phyloP scores from a whole-genome alignment of 1,140 invertebrate species.

The Colletes gigas region DNA sequence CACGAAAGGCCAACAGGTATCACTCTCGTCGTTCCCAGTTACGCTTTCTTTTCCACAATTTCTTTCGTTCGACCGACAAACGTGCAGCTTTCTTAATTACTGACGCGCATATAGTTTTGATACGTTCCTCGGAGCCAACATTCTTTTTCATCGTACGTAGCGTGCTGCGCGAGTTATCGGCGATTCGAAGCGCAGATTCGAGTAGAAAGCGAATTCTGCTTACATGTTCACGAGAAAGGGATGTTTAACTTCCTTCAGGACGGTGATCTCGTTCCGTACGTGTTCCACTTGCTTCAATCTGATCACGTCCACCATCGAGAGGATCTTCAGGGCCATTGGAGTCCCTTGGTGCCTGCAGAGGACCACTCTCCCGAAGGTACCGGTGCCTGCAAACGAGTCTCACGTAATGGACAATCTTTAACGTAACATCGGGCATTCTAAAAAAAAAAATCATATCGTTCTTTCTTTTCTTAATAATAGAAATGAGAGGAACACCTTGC shows the following conservation, averaged over 20 bases:
- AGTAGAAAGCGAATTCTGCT: slow-evolving; percentile 76
- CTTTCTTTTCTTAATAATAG: too few relatives aligned
- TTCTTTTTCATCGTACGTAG: not conserved
- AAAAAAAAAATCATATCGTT: too few relatives aligned
- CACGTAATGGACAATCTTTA: too few relatives aligned
- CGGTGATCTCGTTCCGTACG: slow-evolving; percentile 96
- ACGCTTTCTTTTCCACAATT: slow-evolving; percentile 45
- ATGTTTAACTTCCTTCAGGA: slow-evolving; percentile 93
- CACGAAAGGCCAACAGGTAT: not conserved
- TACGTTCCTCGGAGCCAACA: not conserved
- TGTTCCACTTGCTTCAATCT: slow-evolving; percentile 96
- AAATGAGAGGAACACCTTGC: too few relatives aligned
- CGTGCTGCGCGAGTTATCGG: not conserved
- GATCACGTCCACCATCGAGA: slow-evolving; percentile 95
- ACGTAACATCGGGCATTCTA: too few relatives aligned
- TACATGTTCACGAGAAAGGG: slow-evolving; percentile 97
- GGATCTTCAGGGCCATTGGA: slow-evolving; percentile 91
- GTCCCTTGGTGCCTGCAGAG: slow-evolving; percentile 89
- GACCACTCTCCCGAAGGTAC: slow-evolving; percentile 95
- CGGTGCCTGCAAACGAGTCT: slow-evolving; percentile 88
- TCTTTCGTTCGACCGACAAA: slow-evolving; percentile 37
- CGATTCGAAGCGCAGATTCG: too few relatives aligned
- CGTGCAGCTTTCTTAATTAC: slow-evolving; percentile 38
- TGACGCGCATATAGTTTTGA: not conserved
- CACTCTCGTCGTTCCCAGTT: slow-evolving; percentile 16